These are phyloP conservation scores for Melanotaenia boesemani DNA, from an alignment of 2,797 vertebrate species.

Conservation along the genomic window DNA sequence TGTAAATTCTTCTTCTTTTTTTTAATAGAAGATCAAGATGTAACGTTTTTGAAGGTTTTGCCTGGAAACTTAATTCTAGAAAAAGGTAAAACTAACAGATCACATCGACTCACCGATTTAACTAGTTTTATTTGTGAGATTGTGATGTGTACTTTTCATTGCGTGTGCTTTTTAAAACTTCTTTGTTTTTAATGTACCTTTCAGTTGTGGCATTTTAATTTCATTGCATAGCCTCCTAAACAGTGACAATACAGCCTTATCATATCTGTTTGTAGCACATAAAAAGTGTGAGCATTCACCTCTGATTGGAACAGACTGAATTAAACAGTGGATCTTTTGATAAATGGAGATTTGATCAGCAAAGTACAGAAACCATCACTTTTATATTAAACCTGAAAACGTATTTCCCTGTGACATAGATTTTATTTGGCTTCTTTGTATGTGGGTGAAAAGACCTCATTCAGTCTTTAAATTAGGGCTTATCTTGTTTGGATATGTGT, in stretches of 20 bases:
- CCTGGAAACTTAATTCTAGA: background rate
- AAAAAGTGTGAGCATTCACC: background rate
- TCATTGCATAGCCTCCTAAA: background rate
- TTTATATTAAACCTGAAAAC: conserved; percentile 17
- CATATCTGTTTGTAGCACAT: background rate
- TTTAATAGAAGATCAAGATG: background rate
- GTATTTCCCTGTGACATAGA: conserved; percentile 18
- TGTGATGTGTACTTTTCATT: too few relatives aligned
- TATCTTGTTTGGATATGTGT: background rate
- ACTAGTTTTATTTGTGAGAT: background rate
- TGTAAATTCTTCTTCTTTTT: background rate
- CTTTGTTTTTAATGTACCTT: too few relatives aligned
- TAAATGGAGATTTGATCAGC: conserved; percentile 23
- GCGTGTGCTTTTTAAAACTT: background rate
- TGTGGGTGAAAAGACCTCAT: background rate
- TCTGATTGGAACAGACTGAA: conserved; percentile 10
- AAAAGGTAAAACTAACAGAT: too few relatives aligned
- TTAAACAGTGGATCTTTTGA: conserved; percentile 15
- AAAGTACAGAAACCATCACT: conserved; percentile 13
- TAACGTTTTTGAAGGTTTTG: background rate
- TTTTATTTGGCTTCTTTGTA: conserved; percentile 6
- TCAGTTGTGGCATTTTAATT: background rate
- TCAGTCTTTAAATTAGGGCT: background rate
- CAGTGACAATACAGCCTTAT: background rate
- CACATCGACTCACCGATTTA: background rate